Evolutionary conservation across 2,113 vertebrate genomes (phyloP), one percentile per base, ranked within the genome.

Genomic region (Malurus alboscapulatus): DNA sequence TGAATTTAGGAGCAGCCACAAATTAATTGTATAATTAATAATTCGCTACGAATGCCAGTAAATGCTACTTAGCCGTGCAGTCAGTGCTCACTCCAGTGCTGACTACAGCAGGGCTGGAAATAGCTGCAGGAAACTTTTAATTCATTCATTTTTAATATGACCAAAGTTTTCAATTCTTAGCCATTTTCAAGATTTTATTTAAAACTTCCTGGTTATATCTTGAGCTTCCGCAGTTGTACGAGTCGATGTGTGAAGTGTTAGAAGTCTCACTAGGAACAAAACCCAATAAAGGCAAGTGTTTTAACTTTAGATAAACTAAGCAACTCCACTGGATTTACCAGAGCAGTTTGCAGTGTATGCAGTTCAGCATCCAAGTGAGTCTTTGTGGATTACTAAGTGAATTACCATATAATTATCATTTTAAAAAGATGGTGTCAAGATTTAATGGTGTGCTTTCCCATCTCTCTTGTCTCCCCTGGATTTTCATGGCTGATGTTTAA

Each of bases 401-500:
- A 77, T 91, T 94, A 71, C 47, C 90, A 36, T 68, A 82, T 87
- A 87, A 88, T 91, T 91, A 34, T 75, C 38, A 38, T 55, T 82
- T 91, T n/a, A 3, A 82, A 94, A 90, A 75, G 58, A 67, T 58
- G 26, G 14, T 61, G 48, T 68, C 45, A 53, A 38, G 29, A 83
- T 77, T 83, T 87, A 27, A 72, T 65, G 58, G 42, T 50, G 34
- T 45, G 47, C 38, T 95, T 89, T 83, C 50, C 81, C 54, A 50
- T 93, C 67, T 88, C 55, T 83, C 29, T 62, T 69, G 16, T 45
- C n/a, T 90, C 10, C 44, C 12, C 38, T 87, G 34, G 57, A 32
- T 92, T 80, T 87, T 91, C 72, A 29, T 54, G 44, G 51, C 32
- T 88, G 63, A 67, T 74, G 17, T 73, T 85, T 80, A 66, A 76